phyloP scores from a whole-genome alignment of 1,140 invertebrate species.

The Zophobas morio region DNA sequence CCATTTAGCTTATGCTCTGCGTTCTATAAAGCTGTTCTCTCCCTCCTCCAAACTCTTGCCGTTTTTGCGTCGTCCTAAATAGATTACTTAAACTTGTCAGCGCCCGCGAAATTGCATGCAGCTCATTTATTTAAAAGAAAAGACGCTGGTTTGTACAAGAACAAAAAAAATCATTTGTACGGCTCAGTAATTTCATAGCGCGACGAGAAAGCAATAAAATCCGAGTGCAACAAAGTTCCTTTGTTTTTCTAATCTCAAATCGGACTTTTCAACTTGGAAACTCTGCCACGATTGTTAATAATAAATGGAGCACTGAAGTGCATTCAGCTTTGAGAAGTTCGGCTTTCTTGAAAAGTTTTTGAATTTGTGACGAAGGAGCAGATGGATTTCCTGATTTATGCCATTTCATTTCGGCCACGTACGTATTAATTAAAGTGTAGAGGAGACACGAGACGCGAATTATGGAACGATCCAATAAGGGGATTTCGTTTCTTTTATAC shows the following conservation, averaged over 20 bases:
- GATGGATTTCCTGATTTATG: too few relatives aligned
- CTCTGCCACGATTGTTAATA: neutral
- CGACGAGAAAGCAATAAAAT: neutral
- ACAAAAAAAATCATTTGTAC: neutral
- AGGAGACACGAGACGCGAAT: neutral
- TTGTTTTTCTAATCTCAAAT: constrained; percentile 9
- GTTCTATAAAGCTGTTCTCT: too few relatives aligned
- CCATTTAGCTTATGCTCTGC: too few relatives aligned
- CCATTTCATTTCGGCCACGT: neutral
- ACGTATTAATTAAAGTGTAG: neutral
- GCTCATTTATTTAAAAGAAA: too few relatives aligned
- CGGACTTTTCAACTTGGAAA: neutral
- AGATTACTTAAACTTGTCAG: too few relatives aligned
- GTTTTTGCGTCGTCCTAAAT: too few relatives aligned
- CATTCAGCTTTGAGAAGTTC: neutral
- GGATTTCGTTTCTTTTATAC: neutral
- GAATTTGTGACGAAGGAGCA: neutral
- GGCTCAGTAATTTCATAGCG: neutral
- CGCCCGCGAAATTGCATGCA: too few relatives aligned
- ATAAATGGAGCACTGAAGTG: neutral
- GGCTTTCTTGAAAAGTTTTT: neutral
- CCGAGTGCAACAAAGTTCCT: neutral
- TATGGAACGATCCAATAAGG: neutral
- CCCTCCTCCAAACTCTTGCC: too few relatives aligned
- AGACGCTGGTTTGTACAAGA: neutral